phyloP scores from a whole-genome alignment of 2,888 invertebrate genomes.

The Alcis repandata region DNA sequence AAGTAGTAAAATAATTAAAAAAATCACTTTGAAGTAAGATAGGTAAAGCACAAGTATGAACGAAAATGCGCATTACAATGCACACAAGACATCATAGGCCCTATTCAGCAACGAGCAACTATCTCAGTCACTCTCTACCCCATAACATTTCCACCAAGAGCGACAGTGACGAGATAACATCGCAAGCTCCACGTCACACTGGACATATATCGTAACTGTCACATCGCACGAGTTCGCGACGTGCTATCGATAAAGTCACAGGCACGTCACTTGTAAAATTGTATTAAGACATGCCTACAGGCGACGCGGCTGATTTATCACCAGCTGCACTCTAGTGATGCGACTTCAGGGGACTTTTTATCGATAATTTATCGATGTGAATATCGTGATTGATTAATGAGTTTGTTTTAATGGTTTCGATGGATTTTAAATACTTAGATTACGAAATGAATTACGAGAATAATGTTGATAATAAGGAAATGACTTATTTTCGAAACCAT shows the following conservation, averaged over 20 bases:
- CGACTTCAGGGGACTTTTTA: conserved; percentile 25
- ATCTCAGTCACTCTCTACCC: no score
- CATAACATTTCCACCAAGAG: no score
- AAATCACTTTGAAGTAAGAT: no score
- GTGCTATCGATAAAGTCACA: conserved; percentile 40
- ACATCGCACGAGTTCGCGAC: conserved; percentile 9
- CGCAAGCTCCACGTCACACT: background rate
- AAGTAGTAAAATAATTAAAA: no score
- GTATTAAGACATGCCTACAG: conserved; percentile 79
- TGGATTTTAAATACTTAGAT: background rate
- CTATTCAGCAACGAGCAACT: no score
- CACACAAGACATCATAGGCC: no score
- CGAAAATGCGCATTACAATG: no score
- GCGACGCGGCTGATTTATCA: conserved; percentile 76
- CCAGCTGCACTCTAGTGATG: conserved; percentile 67
- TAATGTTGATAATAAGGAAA: background rate
- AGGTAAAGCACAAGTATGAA: no score
- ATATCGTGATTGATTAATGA: conserved; percentile 12
- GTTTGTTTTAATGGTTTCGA: conserved; percentile 1
- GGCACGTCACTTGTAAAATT: conserved; percentile 74
- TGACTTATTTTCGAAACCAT: no score
- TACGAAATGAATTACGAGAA: background rate
- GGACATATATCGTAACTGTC: conserved; percentile 5
- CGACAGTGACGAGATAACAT: background rate
- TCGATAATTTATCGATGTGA: conserved; percentile 22